Base-by-base conservation (phyloP, 1,140 invertebrate genomes). In the Meteorus sp. region DNA sequence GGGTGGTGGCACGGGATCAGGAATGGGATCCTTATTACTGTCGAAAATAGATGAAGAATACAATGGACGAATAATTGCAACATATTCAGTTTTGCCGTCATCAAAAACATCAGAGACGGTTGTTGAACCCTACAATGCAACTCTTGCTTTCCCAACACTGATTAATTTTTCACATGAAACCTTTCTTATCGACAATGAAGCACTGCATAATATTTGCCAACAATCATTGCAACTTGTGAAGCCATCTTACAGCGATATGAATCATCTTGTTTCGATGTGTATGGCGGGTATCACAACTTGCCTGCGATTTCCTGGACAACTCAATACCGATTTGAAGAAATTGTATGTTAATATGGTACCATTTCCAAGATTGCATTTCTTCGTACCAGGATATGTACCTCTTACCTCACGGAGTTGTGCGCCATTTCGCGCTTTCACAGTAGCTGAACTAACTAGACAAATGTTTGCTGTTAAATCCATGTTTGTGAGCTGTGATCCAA, bases 41-140 rank as follows among this genome's bases (percentile, higher is more conserved):
- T 89, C 82, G 45, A 90, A 90, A 76, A 90, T 91, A 59, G 80
- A 88, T 20, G 89, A 90, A 68, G 88, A 90, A 71, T 90, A 89
- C 71, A 88, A 91, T 11, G 91, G 94, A 76, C 83, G 91, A 68
- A 92, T 93, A 56, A 93, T 93, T 89, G 90, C 89, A 74, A 92
- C 92, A 23, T 93, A 91, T 71, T 91, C 88, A 54, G 89, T 94
- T 59, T 85, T 91, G 53, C 89, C 90, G 8, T 90, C 88, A 8
- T 89, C 89, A 11, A 90, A 90, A 75, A 89, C 87, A 17, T 88
- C 86, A 54, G 87, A 89, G 65, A 89, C 87, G 3, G 88, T 90
- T 2, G 88, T 90, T 11, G 88, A 90, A 68, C 88, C 88, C 9
- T 90, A 90, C 81, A 90, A 90, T 72, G 88, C 87, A 31, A 88